Percentiles rank a stretch among this genome's conserved stretches.
Conservation (phyloP, 2,888 invertebrate species). For the Empis livida region DNA sequence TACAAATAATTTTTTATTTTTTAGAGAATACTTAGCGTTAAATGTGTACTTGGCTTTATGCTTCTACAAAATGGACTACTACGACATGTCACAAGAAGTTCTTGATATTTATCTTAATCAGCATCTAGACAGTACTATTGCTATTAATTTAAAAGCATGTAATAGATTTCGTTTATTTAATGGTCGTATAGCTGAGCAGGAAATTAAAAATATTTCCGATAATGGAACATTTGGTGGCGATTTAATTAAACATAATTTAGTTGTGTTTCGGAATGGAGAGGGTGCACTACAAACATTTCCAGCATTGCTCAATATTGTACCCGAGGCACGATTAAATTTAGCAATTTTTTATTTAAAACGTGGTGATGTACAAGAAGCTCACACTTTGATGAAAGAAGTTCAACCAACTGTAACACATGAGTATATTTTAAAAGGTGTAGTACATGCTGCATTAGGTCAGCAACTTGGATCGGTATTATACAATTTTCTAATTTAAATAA, state of each 20-base stretch:
- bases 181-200: constrained; percentile 87
- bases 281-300: constrained; percentile 86
- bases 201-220: constrained; percentile 67
- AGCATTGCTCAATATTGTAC: constrained; percentile 83
- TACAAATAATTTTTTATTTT: constrained; percentile 16
- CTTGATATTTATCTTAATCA: constrained; percentile 83
- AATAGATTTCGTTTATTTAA: constrained; percentile 72
- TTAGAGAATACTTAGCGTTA: constrained; percentile 77
- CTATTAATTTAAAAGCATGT: constrained; percentile 80
- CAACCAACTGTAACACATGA: constrained; percentile 92
- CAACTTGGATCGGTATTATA: constrained; percentile 80
- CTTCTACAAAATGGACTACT: constrained; percentile 97
- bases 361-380: constrained; percentile 79
- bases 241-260: constrained; percentile 86
- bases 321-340: constrained; percentile 91
- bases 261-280: constrained; percentile 88
- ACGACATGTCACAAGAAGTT: constrained; percentile 97
- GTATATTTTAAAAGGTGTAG: constrained; percentile 92
- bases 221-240: constrained; percentile 79
- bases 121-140: constrained; percentile 86
- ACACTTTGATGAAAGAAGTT: constrained; percentile 75
- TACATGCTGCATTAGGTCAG: constrained; percentile 86
- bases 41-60: constrained; percentile 96
- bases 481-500: too few species aligned
- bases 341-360: constrained; percentile 87